Evolutionary conservation across 2,113 vertebrate species (phyloP).

Genomic region (Circaetus gallicus): DNA sequence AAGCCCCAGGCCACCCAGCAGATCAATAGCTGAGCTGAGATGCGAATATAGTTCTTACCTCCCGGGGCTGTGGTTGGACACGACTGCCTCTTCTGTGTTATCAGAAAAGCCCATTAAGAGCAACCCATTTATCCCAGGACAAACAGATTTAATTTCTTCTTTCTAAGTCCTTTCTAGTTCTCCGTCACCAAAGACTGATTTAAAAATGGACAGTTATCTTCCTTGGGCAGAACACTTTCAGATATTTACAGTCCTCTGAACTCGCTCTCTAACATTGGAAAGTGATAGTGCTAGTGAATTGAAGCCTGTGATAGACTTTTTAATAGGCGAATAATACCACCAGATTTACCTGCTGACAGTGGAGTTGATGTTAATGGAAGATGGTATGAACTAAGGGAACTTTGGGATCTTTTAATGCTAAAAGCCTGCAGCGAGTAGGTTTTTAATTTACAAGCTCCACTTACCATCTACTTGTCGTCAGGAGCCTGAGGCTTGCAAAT

Average conservation of each 20-base stretch:
- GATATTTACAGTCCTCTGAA: neutral
- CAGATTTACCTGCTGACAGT: conserved; percentile 17
- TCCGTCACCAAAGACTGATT: neutral
- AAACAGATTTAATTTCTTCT: conserved; percentile 2
- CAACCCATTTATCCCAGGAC: neutral
- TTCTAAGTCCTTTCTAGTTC: neutral
- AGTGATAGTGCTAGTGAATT: neutral
- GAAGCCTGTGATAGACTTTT: neutral
- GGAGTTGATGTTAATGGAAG: neutral
- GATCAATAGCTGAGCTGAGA: neutral
- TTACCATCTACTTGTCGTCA: neutral
- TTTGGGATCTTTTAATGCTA: conserved; percentile 3
- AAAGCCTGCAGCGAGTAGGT: neutral
- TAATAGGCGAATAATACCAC: conserved; percentile 3
- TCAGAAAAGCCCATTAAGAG: conserved; percentile 12
- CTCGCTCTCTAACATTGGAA: neutral
- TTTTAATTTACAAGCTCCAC: conserved; percentile 28
- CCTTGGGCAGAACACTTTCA: neutral
- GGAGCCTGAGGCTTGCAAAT: neutral
- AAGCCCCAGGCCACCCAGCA: neutral
- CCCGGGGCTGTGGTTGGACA: neutral
- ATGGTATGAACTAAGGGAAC: neutral
- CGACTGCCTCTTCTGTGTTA: neutral
- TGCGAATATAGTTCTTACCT: neutral
- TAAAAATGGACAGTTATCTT: neutral